A percentile compares a stretch with the other conserved stretches of the same genome.
phyloP scores from a whole-genome alignment of 2,888 invertebrate species.

The Epiblema foenella region DNA sequence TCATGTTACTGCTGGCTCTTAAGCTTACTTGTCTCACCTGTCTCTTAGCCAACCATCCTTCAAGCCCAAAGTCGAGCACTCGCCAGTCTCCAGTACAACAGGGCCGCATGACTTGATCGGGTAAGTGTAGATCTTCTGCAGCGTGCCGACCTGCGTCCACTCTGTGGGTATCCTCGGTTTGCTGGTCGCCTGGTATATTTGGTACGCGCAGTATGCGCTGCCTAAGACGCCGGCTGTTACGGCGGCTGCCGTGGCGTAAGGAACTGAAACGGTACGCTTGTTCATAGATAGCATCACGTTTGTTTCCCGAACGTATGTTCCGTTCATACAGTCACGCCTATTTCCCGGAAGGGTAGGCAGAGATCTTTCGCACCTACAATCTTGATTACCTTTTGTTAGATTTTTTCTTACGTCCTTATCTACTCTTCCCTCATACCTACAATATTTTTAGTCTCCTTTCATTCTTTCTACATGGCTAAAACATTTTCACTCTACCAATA shows the following conservation, averaged over 20 bases:
- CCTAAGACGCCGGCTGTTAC: slow-evolving; percentile 45
- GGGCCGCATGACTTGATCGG: slow-evolving; percentile 80
- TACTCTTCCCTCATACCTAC: too few species aligned
- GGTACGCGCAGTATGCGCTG: slow-evolving; percentile 44
- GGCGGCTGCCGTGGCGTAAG: slow-evolving; percentile 43
- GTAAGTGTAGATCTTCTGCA: slow-evolving; percentile 72
- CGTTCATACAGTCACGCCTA: too few species aligned
- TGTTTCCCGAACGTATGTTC: neutral
- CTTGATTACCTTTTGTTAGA: too few species aligned
- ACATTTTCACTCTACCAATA: too few species aligned
- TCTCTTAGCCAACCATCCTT: slow-evolving; percentile 71
- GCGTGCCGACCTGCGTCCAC: slow-evolving; percentile 77
- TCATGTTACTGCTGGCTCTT: too few species aligned
- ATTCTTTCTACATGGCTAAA: too few species aligned
- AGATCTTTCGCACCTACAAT: too few species aligned
- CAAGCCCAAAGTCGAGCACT: slow-evolving; percentile 71
- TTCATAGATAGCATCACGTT: neutral
- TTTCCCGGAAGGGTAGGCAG: too few species aligned
- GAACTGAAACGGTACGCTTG: slow-evolving; percentile 24
- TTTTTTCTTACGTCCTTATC: too few species aligned
- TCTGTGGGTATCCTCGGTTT: slow-evolving; percentile 54
- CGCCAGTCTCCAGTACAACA: slow-evolving; percentile 64
- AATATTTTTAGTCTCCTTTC: too few species aligned
- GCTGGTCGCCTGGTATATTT: slow-evolving; percentile 28
- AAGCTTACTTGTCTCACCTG: slow-evolving; percentile 55